Evolutionary conservation across 2,113 vertebrate genomes (phyloP), one percentile per base, ranked within the genome.

Genomic region (Peromyscus californicus): DNA sequence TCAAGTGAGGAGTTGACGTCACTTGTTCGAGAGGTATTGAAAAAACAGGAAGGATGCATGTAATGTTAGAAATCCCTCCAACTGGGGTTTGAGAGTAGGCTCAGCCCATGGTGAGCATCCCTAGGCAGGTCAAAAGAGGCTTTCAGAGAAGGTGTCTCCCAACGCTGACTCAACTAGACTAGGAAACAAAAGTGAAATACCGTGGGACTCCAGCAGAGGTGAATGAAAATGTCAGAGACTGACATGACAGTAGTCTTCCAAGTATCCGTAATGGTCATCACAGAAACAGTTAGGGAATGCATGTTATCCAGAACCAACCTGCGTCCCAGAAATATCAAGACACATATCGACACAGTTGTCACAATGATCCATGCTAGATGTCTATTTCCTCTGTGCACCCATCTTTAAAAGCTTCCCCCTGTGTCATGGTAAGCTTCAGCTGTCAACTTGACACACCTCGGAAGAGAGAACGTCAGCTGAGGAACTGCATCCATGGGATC

Each of bases 361-460:
- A 3, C 59, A 94, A 97, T 95, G 98, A 97, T 97, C 95, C 54
- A 13, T 26, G 51, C 94, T 97, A 84, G 57, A 94, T 97, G 96
- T 93, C 91, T 89, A 51, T 36, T 96, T 97, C 86, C 79, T 79
- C 72, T 97, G 93, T 67, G 84, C 0, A 4, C 76, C 74, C 45
- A 92, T 95, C 61, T 93, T 86, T 94, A 98, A 98, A 97, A 91
- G 97, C 51, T 97, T 98, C 97, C 95, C 89, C 83, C 72, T 57
- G 65, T 75, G 76, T 83, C 82, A 91, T 95, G 89, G 90, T 96
- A 86, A 97, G 94, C 94, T 82, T 57, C 33, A 24, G 51, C 79
- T 82, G 79, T 59, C 79, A 57, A 22, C 11, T 21, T n/a, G 51
- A n/a, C 79, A 57, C 33, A n/a, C 17, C 31, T 4, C 54, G 19